Evolutionary conservation across 2,113 vertebrate species (phyloP), one percentile per base, ranked within the genome.

Genomic region (Cacatua alba): DNA sequence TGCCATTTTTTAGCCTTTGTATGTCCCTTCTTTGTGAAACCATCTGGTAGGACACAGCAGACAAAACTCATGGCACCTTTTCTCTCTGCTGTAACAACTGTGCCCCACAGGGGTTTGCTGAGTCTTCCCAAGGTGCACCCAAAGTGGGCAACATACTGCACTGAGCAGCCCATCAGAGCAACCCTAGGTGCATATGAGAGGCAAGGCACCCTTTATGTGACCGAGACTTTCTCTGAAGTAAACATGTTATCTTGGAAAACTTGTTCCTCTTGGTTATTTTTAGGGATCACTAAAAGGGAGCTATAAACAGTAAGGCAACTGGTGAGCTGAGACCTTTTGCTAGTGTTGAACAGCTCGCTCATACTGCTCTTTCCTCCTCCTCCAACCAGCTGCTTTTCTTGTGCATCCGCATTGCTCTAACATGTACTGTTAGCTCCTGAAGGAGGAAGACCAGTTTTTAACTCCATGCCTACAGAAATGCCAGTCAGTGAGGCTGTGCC

Each of bases 291-390:
- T 67, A 18, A 82, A 72, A 37, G 19, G 75, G 35, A 75, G 24
- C 62, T 88, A 33, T 17, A 80, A 92, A 48, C 59, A 86, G 80
- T 31, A 39, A 71, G 89, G 53, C 67, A 52, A 83, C 80, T 86
- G 89, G 69, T 53, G 84, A 95, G 90, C 77, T 46, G 86, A 81
- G 63, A 94, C 86, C 69, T 91, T 92, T 57, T 65, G 76, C 46
- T 7, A 12, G 51, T 49, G 55, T 31, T 65, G 68, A 88, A 21
- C 20, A 49, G 64, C 83, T 88, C 37, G 1, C 72, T 88, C 1
- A 0, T 37, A 2, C 13, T 60, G 71, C 80, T 69, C 48, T 80
- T 76, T 10, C 37, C 33, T 86, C 75, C 78, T 75, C 46, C 70
- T 93, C 86, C 82, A 88, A 7, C 35, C 88, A 82, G 82, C 62